A percentile compares a stretch with the other conserved stretches of the same genome.
Evolutionary conservation across 2,888 invertebrate species (phyloP).

Genomic region (Drosophila villosipedis): DNA sequence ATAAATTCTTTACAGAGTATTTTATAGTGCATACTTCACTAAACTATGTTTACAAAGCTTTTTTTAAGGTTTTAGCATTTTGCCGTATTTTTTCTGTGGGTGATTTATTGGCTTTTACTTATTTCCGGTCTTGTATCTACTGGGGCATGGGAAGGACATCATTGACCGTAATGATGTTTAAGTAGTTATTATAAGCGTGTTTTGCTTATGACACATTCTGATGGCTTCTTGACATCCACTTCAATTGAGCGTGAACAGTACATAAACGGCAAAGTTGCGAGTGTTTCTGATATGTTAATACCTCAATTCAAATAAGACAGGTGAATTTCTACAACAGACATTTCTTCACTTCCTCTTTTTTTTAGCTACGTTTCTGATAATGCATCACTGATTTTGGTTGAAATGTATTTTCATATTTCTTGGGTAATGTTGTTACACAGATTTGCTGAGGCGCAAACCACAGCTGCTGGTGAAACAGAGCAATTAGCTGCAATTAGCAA

Average conservation of each 20-base stretch:
- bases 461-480: slow-evolving; percentile 58
- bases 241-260: slow-evolving; percentile 17
- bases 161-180: slow-evolving; percentile 42
- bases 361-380: no score
- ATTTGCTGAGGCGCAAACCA: slow-evolving; percentile 41
- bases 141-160: slow-evolving; percentile 6
- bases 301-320: neutral
- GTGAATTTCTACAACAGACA: neutral
- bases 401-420: neutral
- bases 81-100: slow-evolving; percentile 57
- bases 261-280: neutral
- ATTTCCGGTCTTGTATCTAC: slow-evolving; percentile 76
- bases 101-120: slow-evolving; percentile 83
- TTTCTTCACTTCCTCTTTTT: neutral
- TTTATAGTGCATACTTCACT: neutral
- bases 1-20: slow-evolving; percentile 25
- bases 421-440: neutral
- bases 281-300: slow-evolving; percentile 9
- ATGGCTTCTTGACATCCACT: slow-evolving; percentile 40
- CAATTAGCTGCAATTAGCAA: slow-evolving; percentile 41
- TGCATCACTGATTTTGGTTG: neutral
- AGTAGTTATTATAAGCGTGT: slow-evolving; percentile 66
- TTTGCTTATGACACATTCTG: slow-evolving; percentile 39
- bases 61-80: slow-evolving; percentile 30
- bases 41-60: neutral